Evolutionary conservation across 2,113 vertebrate genomes (phyloP), one percentile per base, ranked within the genome.

Genomic region (Cathartes aura): DNA sequence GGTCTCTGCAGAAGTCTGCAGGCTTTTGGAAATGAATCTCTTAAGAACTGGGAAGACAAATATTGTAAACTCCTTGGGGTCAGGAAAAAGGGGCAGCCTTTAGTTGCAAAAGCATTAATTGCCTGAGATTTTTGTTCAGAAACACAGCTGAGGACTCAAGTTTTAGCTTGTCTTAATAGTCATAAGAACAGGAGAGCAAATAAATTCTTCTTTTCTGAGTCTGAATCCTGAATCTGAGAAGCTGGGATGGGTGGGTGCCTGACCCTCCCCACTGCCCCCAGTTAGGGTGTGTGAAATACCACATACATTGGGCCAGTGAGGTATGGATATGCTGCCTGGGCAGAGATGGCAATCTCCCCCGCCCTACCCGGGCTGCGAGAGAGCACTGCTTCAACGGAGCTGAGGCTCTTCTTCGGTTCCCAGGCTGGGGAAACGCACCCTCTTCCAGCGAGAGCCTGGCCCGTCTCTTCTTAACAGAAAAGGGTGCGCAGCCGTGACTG

Each of bases 291-390:
- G 71, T 18, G 38, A 30, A 62, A 55, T 7, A 34, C n/a, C 15
- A 8, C 18, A 4, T 5, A 4, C 2, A 2, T 23, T 5, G 11
- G n/a, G 43, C 8, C 16, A 8, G 53, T 1, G 40, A 15, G 9
- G 80, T 42, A 6, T 5, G 14, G 53, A 32, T 18, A 45, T 36
- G 71, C 29, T 7, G 6, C 5, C 21, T 18, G 58, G n/a, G 55
- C 32, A 29, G 59, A 30, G 64, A 11, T 2, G 13, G 50, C 15
- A 27, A 43, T 8, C n/a, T 48, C 27, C 16, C 30, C 15, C 32
- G 67, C 34, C 12, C 59, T 36, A 6, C 22, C 14, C 0, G 1
- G 26, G 50, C 40, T 9, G 30, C 2, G 15, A 18, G 29, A 55
- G 8, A 42, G 12, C 14, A 2, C 3, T 3, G 34, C 48, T 45